Conservation (phyloP, 2,797 vertebrate species). For the Malacoraja senta region DNA sequence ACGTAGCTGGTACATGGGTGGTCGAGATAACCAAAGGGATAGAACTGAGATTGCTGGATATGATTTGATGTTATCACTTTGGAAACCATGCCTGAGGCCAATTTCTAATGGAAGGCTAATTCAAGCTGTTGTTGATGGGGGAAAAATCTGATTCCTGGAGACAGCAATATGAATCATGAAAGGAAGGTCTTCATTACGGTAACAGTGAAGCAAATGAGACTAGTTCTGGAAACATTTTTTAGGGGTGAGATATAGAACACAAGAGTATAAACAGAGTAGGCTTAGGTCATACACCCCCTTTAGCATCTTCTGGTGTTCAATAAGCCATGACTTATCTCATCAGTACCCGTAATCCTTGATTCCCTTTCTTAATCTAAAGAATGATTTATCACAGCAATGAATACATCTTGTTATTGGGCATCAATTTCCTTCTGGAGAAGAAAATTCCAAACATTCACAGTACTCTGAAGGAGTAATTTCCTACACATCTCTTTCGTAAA, state of each 20-base stretch:
- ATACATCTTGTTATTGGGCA: no score
- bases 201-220: background rate
- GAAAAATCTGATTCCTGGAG: background rate
- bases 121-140: background rate
- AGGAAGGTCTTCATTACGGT: background rate
- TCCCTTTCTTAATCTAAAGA: no score
- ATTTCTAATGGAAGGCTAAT: background rate
- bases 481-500: no score
- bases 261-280: no score
- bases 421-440: no score
- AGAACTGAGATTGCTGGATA: background rate
- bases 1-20: background rate
- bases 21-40: slow-evolving; percentile 6
- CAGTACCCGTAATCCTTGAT: no score
- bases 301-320: no score
- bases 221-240: background rate
- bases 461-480: no score
- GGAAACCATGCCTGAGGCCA: background rate
- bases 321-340: no score
- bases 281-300: no score
- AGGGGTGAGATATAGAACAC: background rate
- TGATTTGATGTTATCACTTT: slow-evolving; percentile 20
- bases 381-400: no score
- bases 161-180: background rate
- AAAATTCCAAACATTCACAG: no score